Evolutionary conservation across 2,888 invertebrate species (phyloP), one percentile per base, ranked within the genome.

Genomic region (Fragum whitleyi): DNA sequence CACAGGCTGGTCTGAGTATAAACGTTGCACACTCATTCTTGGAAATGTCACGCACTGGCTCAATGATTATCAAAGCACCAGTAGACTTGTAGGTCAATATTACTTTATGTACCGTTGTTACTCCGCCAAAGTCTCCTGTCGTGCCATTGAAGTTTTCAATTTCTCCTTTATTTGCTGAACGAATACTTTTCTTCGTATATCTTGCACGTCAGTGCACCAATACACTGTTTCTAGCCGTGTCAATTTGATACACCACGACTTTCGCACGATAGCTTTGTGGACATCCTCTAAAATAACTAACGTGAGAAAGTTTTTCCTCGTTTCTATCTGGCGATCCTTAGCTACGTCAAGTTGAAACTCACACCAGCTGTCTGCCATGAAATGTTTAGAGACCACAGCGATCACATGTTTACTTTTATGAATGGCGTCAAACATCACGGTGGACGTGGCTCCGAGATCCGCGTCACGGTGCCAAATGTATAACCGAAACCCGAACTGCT

Each of bases 361-460:
- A 70, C 85, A 85, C 85, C 85, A 86, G 14, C 77, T 62, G 36
- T 81, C 69, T 26, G 76, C 75, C 26, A 82, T 67, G 65, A 84
- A 85, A 42, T 69, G 47, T 14, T 77, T 72, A 0, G 87, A 85
- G 28, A 87, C 55, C n/a, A 87, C 39, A 19, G 82, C 72, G 16
- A 85, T 59, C 36, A 84, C 65, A 23, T 77, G 69, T 9, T 78
- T 74, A 47, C 85, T 85, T 0, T 42, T 51, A 65, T 83, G 71
- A 19, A 87, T 83, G 23, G 65, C 79, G 3, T 78, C 77, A 2
- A 76, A 59, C 28, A 85, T 83, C 11, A 77, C 74, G 28, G 82
- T 74, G 0, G 78, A 57, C 23, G 78, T 79, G 14, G 69, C 39
- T 5, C 75, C 59, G 3, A 39, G 9, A 19, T 70, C 57, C 9